Percentiles rank a stretch among this genome's conserved stretches.
These are phyloP conservation scores for Steinernema khuongi DNA, from an alignment of 1,140 invertebrate species.

Conservation along the genomic window DNA sequence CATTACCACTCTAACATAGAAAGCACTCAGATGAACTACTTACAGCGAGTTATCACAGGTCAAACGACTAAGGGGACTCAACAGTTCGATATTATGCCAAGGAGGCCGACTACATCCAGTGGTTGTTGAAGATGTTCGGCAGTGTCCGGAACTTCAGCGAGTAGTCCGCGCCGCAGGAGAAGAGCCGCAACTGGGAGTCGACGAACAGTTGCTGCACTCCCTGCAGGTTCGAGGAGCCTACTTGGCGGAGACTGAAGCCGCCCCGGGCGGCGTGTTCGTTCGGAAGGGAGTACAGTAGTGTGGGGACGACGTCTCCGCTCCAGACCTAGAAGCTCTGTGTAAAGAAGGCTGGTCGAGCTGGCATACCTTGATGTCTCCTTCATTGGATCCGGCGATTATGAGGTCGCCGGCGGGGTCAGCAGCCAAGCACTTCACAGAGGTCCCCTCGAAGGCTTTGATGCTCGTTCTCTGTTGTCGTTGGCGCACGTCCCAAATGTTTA, in stretches of 20 bases:
- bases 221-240: constrained; percentile 46
- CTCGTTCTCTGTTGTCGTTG: constrained; percentile 79
- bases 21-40: neutral
- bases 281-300: constrained; percentile 78
- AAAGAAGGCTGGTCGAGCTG: neutral
- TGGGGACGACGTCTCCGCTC: constrained; percentile 73
- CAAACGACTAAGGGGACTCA: neutral
- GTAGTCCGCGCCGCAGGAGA: constrained; percentile 95
- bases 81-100: neutral
- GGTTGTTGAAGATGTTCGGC: constrained; percentile 60
- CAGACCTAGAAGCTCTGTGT: constrained; percentile 70
- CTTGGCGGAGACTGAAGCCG: constrained; percentile 56
- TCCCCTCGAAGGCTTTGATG: constrained; percentile 65
- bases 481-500: constrained; percentile 75
- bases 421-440: constrained; percentile 83
- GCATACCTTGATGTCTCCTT: constrained; percentile 92
- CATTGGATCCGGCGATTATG: constrained; percentile 92
- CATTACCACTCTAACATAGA: too few species aligned
- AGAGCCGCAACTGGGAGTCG: constrained; percentile 76
- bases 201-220: constrained; percentile 90
- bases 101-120: neutral
- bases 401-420: constrained; percentile 89
- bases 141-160: constrained; percentile 92
- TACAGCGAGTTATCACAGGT: constrained; percentile 5
- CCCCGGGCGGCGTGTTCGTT: constrained; percentile 72